Percentiles rank a stretch among this genome's conserved stretches.
Evolutionary conservation across 1,140 invertebrate species (phyloP).

Genomic region (Radopholus similis): DNA sequence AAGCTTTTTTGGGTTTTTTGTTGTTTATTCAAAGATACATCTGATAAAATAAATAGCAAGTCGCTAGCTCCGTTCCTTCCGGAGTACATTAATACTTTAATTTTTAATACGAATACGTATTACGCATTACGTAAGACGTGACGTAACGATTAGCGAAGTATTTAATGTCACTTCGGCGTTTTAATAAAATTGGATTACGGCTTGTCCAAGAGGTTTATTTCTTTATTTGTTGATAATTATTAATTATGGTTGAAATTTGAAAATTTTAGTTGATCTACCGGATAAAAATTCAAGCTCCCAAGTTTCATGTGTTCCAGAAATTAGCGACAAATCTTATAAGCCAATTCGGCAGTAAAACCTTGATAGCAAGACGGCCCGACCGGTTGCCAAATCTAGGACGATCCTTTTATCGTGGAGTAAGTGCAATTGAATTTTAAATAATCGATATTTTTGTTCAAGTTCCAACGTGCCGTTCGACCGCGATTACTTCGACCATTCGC

Average conservation of each 20-base stretch:
- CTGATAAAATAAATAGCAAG: no score
- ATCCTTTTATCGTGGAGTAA: not conserved
- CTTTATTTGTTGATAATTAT: not conserved
- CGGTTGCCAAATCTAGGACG: not conserved
- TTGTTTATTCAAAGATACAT: no score
- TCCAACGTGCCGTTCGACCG: not conserved
- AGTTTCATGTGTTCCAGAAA: not conserved
- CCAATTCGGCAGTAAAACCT: not conserved
- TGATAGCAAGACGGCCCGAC: not conserved
- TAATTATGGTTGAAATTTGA: not conserved
- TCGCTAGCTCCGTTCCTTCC: no score
- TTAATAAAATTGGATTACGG: conserved; percentile 12
- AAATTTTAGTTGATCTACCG: conserved; percentile 1
- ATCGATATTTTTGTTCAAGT: not conserved
- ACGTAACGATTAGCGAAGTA: no score
- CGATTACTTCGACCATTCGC: conserved; percentile 17
- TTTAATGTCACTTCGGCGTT: conserved; percentile 12
- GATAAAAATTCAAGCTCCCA: not conserved
- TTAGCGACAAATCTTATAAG: not conserved
- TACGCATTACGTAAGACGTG: no score
- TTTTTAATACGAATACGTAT: no score
- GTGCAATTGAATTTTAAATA: not conserved
- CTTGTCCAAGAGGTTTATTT: conserved; percentile 4
- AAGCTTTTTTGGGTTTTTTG: no score
- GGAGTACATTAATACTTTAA: no score